Evolutionary conservation across 2,113 vertebrate species (phyloP), one percentile per base, ranked within the genome.

Genomic region (Dromas ardeola): DNA sequence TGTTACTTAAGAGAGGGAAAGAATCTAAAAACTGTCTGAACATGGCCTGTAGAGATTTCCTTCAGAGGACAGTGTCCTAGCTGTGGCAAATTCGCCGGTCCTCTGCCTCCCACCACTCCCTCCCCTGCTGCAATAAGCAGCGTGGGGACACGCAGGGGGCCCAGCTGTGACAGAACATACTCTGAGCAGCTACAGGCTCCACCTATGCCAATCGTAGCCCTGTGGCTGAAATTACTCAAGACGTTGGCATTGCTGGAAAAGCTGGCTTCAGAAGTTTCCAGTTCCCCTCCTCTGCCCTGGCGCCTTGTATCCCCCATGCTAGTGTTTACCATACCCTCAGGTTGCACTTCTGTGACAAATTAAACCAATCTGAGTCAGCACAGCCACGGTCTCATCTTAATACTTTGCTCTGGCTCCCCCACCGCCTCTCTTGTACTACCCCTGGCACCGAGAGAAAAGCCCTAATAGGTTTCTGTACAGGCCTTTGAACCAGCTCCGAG

Each of bases 261-360:
- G 42, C 20, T 84, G 38, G 11, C 8, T 91, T 91, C 50, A 50
- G 61, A 88, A 47, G 10, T 81, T 91, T 94, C 86, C 81, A 78
- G 38, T n/a, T 13, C 12, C 13, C 10, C 19, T 3, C 4, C 14
- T 66, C 45, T 42, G 20, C 16, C 55, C 59, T 67, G 59, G 32
- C 5, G 43, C 65, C 30, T 71, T 30, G 15, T 65, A 32, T 61
- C 15, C 53, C 21, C 49, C 36, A 9, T 15, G 42, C 27, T 79
- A 47, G 30, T 71, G 32, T 85, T 89, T 65, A 43, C 66, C 56
- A 72, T 52, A 40, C 52, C 87, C 73, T 90, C 78, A 79, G 84
- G 91, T 85, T 74, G 4, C 36, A 18, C 13, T 95, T 91, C 65
- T 91, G 86, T 49, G 78, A 76, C 78, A 61, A 95, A 93, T 94